A percentile compares a stretch with the other conserved stretches of the same genome.
phyloP scores from a whole-genome alignment of 2,888 invertebrate genomes.

The Mythimna ferrago region DNA sequence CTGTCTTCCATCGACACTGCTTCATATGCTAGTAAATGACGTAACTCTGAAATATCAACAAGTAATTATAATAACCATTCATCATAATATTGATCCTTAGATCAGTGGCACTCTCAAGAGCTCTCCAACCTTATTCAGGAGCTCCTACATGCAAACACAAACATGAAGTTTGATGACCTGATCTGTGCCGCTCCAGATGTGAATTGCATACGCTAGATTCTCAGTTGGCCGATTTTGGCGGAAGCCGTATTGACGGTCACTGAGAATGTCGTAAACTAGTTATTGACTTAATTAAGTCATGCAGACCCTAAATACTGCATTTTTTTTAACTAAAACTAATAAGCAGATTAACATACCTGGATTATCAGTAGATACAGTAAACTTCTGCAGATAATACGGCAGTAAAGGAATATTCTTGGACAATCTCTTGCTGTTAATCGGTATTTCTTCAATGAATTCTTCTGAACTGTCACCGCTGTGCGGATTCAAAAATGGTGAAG shows the following conservation, averaged over 20 bases:
- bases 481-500: slow-evolving; percentile 76
- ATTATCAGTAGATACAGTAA: slow-evolving; percentile 74
- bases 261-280: too few relatives aligned
- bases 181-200: too few relatives aligned
- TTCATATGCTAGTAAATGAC: slow-evolving; percentile 79
- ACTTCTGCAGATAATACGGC: slow-evolving; percentile 80
- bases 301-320: not conserved
- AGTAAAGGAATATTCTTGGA: slow-evolving; percentile 81
- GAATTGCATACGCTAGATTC: too few relatives aligned
- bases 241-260: too few relatives aligned
- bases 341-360: slow-evolving; percentile 66
- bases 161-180: too few relatives aligned
- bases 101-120: too few relatives aligned
- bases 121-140: too few relatives aligned
- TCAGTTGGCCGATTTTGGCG: too few relatives aligned
- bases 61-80: not conserved
- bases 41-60: slow-evolving; percentile 71
- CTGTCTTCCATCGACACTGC: slow-evolving; percentile 89
- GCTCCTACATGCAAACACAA: too few relatives aligned
- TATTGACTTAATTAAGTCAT: not conserved
- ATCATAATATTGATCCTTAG: not conserved
- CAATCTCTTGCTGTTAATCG: slow-evolving; percentile 74
- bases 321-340: not conserved
- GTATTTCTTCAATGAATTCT: slow-evolving; percentile 71
- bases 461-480: slow-evolving; percentile 60